These are phyloP conservation scores for Drosophila dunni DNA, from an alignment of 1,140 invertebrate genomes.

Conservation along the genomic window DNA sequence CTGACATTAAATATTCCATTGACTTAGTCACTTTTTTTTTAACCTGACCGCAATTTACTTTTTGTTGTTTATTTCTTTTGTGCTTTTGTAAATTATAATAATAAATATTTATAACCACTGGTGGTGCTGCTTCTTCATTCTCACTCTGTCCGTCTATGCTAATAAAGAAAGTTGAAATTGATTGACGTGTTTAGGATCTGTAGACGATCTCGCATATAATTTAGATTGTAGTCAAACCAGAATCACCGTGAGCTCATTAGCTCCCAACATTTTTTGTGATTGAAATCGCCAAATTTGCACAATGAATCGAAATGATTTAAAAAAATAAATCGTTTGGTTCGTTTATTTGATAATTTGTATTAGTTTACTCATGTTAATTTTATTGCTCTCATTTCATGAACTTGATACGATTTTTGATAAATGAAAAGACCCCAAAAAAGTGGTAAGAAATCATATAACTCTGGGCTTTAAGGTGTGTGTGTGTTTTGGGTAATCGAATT, in stretches of 20 bases:
- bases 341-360: constrained; percentile 11
- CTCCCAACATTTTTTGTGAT: constrained; percentile 1
- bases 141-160: constrained; percentile 21
- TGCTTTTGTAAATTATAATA: constrained; percentile 45
- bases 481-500: constrained; percentile 13
- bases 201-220: constrained; percentile 7
- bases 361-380: background rate
- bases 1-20: constrained; percentile 56
- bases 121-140: background rate
- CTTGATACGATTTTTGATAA: constrained; percentile 8
- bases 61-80: constrained; percentile 10
- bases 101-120: constrained; percentile 66
- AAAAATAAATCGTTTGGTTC: background rate
- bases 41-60: constrained; percentile 54
- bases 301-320: constrained; percentile 7
- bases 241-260: constrained; percentile 46
- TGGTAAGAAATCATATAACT: constrained; percentile 17
- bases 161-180: constrained; percentile 70
- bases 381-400: constrained; percentile 3
- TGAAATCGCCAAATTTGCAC: constrained; percentile 4
- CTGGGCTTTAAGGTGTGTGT: background rate
- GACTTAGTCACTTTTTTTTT: constrained; percentile 58
- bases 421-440: background rate
- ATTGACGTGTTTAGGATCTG: constrained; percentile 31
- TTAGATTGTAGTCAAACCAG: constrained; percentile 76